Evolutionary conservation across 2,888 invertebrate genomes (phyloP).

Genomic region (Phalera bucephala): DNA sequence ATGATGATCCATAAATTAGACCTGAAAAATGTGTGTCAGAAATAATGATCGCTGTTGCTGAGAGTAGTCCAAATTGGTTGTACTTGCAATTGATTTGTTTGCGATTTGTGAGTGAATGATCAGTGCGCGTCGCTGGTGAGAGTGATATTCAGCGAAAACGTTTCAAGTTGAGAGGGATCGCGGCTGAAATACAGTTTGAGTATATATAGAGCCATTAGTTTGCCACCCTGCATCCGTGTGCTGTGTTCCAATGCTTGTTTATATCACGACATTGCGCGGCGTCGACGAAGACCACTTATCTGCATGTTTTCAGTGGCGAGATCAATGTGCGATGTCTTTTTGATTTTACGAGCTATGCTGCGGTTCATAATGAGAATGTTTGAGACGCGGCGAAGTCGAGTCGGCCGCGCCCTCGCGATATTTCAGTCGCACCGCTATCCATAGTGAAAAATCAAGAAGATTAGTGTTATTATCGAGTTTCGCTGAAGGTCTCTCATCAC

Average conservation of each 20-base stretch:
- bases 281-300: conserved; percentile 56
- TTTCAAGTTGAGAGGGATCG: conserved; percentile 42
- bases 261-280: conserved; percentile 38
- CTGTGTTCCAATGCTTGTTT: conserved; percentile 68
- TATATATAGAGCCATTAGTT: conserved; percentile 64
- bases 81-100: conserved; percentile 67
- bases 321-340: conserved; percentile 79
- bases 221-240: conserved; percentile 73
- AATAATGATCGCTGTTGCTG: conserved; percentile 19
- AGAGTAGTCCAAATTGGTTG: conserved; percentile 70
- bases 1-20: conserved; percentile 5
- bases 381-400: conserved; percentile 39
- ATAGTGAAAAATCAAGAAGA: conserved; percentile 76
- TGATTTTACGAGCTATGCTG: conserved; percentile 69
- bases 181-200: conserved; percentile 62
- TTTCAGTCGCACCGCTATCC: conserved; percentile 66
- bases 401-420: conserved; percentile 41
- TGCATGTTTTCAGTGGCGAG: conserved; percentile 73
- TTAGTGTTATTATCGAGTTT: conserved; percentile 65
- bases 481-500: conserved; percentile 82
- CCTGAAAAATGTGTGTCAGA: conserved; percentile 20
- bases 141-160: conserved; percentile 79
- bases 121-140: conserved; percentile 54
- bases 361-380: conserved; percentile 49
- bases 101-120: conserved; percentile 59